These are phyloP conservation scores for Betta splendens DNA, from an alignment of 2,797 vertebrate genomes.

Conservation along the genomic window DNA sequence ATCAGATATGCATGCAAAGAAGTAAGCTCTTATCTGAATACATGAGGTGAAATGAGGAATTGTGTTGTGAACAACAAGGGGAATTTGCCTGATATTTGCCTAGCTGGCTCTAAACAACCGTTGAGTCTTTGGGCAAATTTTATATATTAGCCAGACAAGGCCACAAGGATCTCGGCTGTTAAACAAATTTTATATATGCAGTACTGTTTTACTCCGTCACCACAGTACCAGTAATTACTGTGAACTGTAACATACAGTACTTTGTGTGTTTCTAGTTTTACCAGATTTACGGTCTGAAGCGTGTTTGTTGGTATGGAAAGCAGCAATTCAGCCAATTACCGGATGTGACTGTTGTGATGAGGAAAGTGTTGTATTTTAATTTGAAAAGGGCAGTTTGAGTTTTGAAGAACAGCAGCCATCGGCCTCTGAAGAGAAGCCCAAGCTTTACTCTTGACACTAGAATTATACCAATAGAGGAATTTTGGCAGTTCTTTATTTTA, in stretches of 20 bases:
- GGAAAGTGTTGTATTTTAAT: constrained; percentile 1
- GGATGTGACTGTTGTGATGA: constrained; percentile 34
- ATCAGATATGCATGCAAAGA: constrained; percentile 92
- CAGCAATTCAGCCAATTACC: constrained; percentile 21
- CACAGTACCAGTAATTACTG: constrained; percentile 59
- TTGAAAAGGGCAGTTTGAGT: constrained; percentile 25
- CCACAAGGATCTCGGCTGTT: constrained; percentile 69
- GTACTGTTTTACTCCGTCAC: constrained; percentile 38
- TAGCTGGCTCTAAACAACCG: constrained; percentile 82
- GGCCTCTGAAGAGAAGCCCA: neutral
- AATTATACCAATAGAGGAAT: constrained; percentile 2
- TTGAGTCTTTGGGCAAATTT: constrained; percentile 59
- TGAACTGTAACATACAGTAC: constrained; percentile 44
- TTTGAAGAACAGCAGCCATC: constrained; percentile 3
- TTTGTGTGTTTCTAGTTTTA: constrained; percentile 61
- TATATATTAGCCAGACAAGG: constrained; percentile 49
- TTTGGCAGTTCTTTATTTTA: constrained; percentile 49
- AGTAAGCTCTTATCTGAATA: constrained; percentile 67
- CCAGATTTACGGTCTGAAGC: too few species aligned
- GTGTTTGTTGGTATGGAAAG: constrained; percentile 41
- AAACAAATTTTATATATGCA: constrained; percentile 78
- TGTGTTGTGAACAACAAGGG: constrained; percentile 77
- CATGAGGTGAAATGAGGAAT: constrained; percentile 79
- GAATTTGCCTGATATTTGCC: constrained; percentile 94
- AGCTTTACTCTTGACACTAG: neutral